Evolutionary conservation across 2,888 invertebrate genomes (phyloP), one percentile per base, ranked within the genome.

Genomic region (Cyclophora albipunctata): DNA sequence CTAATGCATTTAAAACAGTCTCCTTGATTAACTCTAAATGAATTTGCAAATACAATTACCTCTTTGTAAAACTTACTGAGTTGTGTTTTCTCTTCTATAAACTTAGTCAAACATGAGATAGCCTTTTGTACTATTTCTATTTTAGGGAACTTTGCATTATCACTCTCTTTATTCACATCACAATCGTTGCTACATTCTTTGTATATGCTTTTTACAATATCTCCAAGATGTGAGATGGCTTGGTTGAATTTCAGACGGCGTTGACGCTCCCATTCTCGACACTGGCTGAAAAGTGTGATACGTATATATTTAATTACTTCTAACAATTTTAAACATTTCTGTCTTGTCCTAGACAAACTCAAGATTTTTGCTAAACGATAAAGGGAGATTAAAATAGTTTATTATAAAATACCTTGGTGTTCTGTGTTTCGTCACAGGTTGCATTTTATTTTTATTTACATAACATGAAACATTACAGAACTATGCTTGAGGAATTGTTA

Each of bases 261-360:
- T 67, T 91, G 91, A 66, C 92, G 90, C 81, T 93, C 93, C 93
- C 93, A 93, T 84, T 91, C 91, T 67, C 91, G 90, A 59, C 91
- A 90, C 67, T 91, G 91, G 71, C 92, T 92, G 67, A 49, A 81
- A 78, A 48, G 20, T 20, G 2, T 40, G 3, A 33, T 35, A 52
- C 20, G n/a, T 6, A 7, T 42, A 49, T 53, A 20, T 20, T 1
- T 1, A 20, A 20, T 2, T 20, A 20, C 20, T 20, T 20, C 20
- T 20, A 20, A 20, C 20, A 20, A 20, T 20, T 20, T 20, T 20
- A 20, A 20, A 20, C 20, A 20, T 20, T 20, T 20, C 20, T 20
- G 20, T 20, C 20, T 20, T 20, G 20, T 20, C 20, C 20, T 20
- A 20, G 20, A 20, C 20, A 20, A 20, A 20, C 20, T 20, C 20